Conservation (phyloP, 2,113 vertebrate species). For the Mirza zaza region DNA sequence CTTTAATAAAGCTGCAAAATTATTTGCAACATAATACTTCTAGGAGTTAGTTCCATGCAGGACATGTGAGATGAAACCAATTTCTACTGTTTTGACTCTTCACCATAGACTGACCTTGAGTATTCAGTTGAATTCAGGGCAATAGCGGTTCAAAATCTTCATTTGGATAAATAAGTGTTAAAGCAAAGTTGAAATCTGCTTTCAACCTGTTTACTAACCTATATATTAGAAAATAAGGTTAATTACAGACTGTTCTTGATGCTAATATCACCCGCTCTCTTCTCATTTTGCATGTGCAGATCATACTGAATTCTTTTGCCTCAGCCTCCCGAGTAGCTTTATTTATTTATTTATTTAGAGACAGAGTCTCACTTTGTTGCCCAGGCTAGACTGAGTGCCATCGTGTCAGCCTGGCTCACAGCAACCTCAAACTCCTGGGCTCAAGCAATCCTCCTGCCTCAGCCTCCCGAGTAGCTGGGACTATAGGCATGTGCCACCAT, state of each 20-base stretch:
- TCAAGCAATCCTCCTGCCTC: too few relatives aligned
- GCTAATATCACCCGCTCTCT: neutral
- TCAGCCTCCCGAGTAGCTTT: neutral
- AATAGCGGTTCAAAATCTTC: conserved; percentile 27
- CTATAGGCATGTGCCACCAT: too few relatives aligned
- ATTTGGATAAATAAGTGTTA: conserved; percentile 12
- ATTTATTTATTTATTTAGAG: too few relatives aligned
- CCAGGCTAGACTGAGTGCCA: too few relatives aligned
- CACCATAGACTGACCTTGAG: neutral
- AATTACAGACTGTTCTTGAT: neutral
- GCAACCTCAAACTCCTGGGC: too few relatives aligned
- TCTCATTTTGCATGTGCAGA: neutral
- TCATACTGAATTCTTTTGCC: neutral
- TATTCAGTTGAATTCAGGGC: neutral
- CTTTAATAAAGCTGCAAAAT: neutral
- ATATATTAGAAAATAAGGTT: neutral
- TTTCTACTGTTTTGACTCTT: conserved; percentile 10
- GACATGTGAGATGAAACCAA: neutral
- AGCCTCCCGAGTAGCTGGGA: too few relatives aligned
- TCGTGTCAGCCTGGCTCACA: too few relatives aligned
- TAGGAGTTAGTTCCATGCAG: neutral
- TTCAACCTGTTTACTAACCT: neutral
- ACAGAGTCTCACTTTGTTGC: too few relatives aligned
- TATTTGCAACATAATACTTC: neutral
- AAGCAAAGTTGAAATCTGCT: neutral